Conservation (phyloP, 2,113 vertebrate genomes). For the Scomber japonicus region DNA sequence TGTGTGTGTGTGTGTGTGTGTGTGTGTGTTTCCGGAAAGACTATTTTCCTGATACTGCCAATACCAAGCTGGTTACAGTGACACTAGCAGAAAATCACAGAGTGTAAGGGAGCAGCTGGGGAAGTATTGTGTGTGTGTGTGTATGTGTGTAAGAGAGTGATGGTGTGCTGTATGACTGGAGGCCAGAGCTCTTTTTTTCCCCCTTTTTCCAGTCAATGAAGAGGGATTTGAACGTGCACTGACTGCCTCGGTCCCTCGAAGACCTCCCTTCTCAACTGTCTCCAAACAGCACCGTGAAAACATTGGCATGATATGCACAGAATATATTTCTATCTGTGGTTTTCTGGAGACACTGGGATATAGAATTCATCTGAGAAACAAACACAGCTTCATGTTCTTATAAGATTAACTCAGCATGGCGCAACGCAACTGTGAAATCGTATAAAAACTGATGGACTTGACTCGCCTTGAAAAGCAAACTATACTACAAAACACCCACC, state of each 20-base stretch:
- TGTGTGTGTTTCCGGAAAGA: conserved; percentile 44
- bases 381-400: conserved; percentile 53
- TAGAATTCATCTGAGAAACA: conserved; percentile 50
- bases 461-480: conserved; percentile 36
- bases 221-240: conserved; percentile 54
- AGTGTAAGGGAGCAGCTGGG: conserved; percentile 48
- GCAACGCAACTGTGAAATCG: conserved; percentile 49
- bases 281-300: conserved; percentile 35
- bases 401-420: conserved; percentile 55
- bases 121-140: conserved; percentile 1
- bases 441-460: conserved; percentile 41
- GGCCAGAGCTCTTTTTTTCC: conserved; percentile 32
- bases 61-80: conserved; percentile 51
- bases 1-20: conserved; percentile 21
- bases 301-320: conserved; percentile 41
- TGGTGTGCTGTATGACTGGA: conserved; percentile 47
- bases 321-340: conserved; percentile 45
- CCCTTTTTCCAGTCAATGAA: conserved; percentile 50
- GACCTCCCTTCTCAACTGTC: conserved; percentile 43
- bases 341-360: conserved; percentile 40
- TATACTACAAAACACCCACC: background rate
- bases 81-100: conserved; percentile 64
- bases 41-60: conserved; percentile 50
- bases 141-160: background rate
- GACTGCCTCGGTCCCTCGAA: conserved; percentile 37